Evolutionary conservation across 1,140 invertebrate genomes (phyloP), one percentile per base, ranked within the genome.

Genomic region (Drosophila elegans): DNA sequence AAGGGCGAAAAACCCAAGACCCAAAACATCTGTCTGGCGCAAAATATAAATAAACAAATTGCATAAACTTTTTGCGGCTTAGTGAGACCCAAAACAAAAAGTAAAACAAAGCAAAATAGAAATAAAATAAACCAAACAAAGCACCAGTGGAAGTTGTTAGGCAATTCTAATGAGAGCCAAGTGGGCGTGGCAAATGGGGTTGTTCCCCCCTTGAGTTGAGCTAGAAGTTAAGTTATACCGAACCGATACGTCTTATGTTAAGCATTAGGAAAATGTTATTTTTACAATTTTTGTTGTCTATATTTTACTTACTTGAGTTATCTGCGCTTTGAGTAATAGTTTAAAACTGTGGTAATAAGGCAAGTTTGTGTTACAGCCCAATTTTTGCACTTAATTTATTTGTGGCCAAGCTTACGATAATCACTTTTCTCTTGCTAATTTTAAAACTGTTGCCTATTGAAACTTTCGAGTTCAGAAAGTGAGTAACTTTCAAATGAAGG

Each of bases 81-180:
- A 32, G 59, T 21, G 32, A 25, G 42, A 16, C 55, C 25, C 27
- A 29, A 21, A 54, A 27, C 13, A 36, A 46, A 59, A 9, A 2
- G 12, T n/a, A 36, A 49, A 51, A 48, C 32, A 59, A 46, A 54
- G 32, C 34, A 13, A 27, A 21, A 29, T 48, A 3, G 16, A 6
- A 64, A 34, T 11, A 44, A 66, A 48, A 13, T 4, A 27, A 10
- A 27, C 42, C 60, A 32, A 63, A 32, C 42, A 25, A 64, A 25
- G 45, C 42, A 46, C 55, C 48, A 69, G 63, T 71, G 36, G 10
- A 48, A 67, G 42, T 61, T 54, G 53, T 83, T 60, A 61, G 61
- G 56, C 55, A 68, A 45, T 74, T 78, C 74, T 68, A 59, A 78
- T 59, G 68, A 74, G 55, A 71, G 48, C 56, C 12, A 36, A 54